phyloP scores from a whole-genome alignment of 1,140 invertebrate species.

The Diuraphis noxia region DNA sequence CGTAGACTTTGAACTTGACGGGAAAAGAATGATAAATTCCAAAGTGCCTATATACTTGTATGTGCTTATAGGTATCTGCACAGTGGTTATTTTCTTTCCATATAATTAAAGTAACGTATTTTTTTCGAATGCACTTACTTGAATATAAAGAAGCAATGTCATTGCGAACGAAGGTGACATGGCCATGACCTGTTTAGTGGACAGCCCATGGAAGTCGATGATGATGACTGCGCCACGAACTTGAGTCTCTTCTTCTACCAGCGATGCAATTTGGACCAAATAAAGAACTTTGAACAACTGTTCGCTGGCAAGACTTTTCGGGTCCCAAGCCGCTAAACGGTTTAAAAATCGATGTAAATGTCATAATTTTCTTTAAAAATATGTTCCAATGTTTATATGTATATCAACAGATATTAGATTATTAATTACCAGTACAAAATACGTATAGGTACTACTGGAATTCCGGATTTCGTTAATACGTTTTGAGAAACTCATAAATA shows the following conservation, averaged over 20 bases:
- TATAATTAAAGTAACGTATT: not conserved
- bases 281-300: conserved; percentile 78
- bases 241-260: conserved; percentile 74
- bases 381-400: no score
- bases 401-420: no score
- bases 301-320: conserved; percentile 71
- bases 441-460: no score
- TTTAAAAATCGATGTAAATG: not conserved
- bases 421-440: no score
- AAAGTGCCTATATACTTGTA: not conserved
- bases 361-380: not conserved
- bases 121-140: conserved; percentile 59
- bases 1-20: not conserved
- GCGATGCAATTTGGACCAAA: conserved; percentile 73
- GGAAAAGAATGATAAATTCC: not conserved
- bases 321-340: conserved; percentile 70
- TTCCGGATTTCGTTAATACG: no score
- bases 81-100: not conserved
- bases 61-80: not conserved
- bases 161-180: conserved; percentile 75
- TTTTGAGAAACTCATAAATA: not conserved
- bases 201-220: conserved; percentile 78
- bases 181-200: conserved; percentile 72
- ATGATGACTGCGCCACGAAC: conserved; percentile 73
- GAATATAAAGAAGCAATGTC: conserved; percentile 76